phyloP scores from a whole-genome alignment of 1,140 invertebrate genomes.

The Cyphomyrmex costatus region DNA sequence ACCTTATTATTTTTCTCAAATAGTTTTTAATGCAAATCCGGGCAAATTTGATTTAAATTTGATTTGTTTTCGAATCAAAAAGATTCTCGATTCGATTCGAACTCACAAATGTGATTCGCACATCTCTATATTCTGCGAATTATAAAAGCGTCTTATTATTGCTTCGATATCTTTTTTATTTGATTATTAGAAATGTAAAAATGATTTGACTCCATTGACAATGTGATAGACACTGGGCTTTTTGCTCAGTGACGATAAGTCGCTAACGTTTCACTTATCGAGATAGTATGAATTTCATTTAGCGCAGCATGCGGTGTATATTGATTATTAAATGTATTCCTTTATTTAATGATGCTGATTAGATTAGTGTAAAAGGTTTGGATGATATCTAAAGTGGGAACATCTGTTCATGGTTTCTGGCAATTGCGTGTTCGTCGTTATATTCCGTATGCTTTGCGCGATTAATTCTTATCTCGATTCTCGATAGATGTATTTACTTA shows the following conservation, averaged over 20 bases:
- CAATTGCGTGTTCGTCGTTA: neutral
- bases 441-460: neutral
- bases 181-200: conserved; percentile 12
- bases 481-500: conserved; percentile 16
- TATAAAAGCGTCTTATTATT: neutral
- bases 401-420: conserved; percentile 79
- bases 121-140: neutral
- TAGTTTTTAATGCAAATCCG: no score
- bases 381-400: conserved; percentile 84
- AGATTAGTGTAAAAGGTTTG: conserved; percentile 85
- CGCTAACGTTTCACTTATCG: conserved; percentile 14
- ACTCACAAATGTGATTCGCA: no score
- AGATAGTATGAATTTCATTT: conserved; percentile 70
- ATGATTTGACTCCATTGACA: neutral
- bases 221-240: neutral
- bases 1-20: no score
- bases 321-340: conserved; percentile 83
- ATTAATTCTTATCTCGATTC: conserved; percentile 45
- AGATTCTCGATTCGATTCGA: no score
- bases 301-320: conserved; percentile 74
- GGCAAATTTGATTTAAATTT: no score
- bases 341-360: conserved; percentile 85
- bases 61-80: no score
- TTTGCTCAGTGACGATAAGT: neutral
- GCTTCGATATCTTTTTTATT: neutral